These are phyloP conservation scores for Columbina picui DNA, from an alignment of 2,113 vertebrate species.

Conservation along the genomic window DNA sequence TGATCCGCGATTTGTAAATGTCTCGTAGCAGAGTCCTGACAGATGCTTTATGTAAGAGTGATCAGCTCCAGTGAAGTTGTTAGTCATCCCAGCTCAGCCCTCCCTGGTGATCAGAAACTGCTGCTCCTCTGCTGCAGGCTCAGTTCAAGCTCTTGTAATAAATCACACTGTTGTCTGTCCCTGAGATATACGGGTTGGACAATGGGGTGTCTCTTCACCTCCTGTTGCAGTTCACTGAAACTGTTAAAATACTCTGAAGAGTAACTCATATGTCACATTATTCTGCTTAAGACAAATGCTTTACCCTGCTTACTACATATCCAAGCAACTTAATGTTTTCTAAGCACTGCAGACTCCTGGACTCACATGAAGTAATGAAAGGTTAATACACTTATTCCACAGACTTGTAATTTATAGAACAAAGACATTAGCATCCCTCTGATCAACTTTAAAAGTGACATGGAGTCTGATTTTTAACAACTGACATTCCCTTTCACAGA, in stretches of 20 bases:
- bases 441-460: not conserved
- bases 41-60: conserved; percentile 55
- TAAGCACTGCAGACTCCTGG: not conserved
- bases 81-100: not conserved
- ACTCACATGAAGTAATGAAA: not conserved
- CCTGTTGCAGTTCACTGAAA: not conserved
- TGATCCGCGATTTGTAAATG: conserved; percentile 2
- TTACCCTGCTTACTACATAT: not conserved
- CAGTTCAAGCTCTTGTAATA: conserved; percentile 5
- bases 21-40: conserved; percentile 7
- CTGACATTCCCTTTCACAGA: not conserved
- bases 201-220: not conserved
- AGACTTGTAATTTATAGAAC: not conserved
- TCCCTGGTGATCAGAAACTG: conserved; percentile 19
- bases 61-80: not conserved
- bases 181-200: not conserved
- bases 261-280: conserved; percentile 16
- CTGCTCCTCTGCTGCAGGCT: conserved; percentile 29
- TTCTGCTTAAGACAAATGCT: not conserved
- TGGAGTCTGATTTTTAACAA: not conserved
- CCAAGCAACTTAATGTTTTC: not conserved
- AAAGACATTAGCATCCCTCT: not conserved
- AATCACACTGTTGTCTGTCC: not conserved
- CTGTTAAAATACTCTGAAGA: conserved; percentile 4
- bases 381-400: not conserved